A percentile compares a stretch with the other conserved stretches of the same genome.
phyloP scores from a whole-genome alignment of 2,113 vertebrate genomes.

The Macaca mulatta region DNA sequence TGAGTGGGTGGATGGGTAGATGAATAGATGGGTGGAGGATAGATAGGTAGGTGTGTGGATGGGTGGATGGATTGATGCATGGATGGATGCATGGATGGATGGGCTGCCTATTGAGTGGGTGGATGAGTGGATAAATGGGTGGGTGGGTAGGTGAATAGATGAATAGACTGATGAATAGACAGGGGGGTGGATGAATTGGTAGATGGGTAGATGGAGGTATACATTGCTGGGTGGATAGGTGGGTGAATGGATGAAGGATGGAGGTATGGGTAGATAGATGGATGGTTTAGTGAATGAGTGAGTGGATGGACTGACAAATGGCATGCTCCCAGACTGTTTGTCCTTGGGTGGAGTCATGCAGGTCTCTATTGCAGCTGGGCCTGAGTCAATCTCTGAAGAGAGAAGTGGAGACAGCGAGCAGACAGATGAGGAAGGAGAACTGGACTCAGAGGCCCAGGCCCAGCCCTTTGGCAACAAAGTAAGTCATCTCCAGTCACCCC shows the following conservation, averaged over 20 bases:
- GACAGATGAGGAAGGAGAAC: conserved; percentile 50
- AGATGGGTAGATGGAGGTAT: no score
- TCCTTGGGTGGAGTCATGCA: background rate
- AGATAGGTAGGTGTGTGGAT: no score
- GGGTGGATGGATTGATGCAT: background rate
- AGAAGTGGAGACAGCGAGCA: conserved; percentile 65
- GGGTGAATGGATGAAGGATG: background rate
- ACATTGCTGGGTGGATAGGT: background rate
- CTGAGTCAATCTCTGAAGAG: conserved; percentile 43
- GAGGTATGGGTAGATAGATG: background rate
- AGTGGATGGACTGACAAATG: no score
- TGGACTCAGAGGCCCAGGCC: conserved; percentile 70
- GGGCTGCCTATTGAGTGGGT: background rate
- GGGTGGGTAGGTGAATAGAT: no score
- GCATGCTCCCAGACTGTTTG: rapidly evolving
- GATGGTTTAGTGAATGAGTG: background rate
- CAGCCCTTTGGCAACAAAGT: conserved; percentile 84
- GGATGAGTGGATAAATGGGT: background rate
- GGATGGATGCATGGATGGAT: background rate
- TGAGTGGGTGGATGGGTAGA: no score
- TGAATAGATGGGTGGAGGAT: no score
- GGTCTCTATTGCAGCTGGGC: conserved; percentile 71
- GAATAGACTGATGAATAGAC: background rate
- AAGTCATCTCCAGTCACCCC: background rate
- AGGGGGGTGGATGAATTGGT: no score